Conservation (phyloP, 2,797 vertebrate species). For the Lagodon rhomboides region DNA sequence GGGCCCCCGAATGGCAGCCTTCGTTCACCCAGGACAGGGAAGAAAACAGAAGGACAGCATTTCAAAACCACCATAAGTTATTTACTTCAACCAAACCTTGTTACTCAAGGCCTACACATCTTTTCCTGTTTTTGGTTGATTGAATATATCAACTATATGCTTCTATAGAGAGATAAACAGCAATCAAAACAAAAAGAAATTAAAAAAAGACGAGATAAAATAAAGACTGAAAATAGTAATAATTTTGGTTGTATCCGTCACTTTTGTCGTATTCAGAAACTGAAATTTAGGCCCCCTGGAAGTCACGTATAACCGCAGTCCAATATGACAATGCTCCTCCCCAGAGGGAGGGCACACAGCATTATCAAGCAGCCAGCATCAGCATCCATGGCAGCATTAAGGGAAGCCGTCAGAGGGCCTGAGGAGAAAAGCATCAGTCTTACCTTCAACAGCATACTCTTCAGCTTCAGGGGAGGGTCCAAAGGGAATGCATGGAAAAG, state of each 20-base stretch:
- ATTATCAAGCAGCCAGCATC: constrained; percentile 69
- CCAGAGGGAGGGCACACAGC: constrained; percentile 68
- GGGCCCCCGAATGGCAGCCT: constrained; percentile 39
- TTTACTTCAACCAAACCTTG: constrained; percentile 38
- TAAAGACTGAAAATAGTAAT: constrained; percentile 10
- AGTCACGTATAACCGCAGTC: constrained; percentile 88
- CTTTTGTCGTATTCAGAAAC: constrained; percentile 53
- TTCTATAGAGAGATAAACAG: constrained; percentile 21
- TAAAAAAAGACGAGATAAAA: constrained; percentile 54
- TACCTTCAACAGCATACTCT: constrained; percentile 87
- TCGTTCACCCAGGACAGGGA: constrained; percentile 28
- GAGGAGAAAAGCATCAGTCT: constrained; percentile 72
- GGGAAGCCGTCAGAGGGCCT: constrained; percentile 61
- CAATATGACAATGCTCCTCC: constrained; percentile 86
- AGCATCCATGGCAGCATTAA: constrained; percentile 65
- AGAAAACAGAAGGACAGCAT: constrained; percentile 23
- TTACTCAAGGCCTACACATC: background rate
- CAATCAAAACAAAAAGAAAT: constrained; percentile 53
- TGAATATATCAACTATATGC: constrained; percentile 3
- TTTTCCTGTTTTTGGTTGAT: background rate
- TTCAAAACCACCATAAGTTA: constrained; percentile 38
- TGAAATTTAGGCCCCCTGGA: constrained; percentile 79
- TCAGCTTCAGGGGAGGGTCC: constrained; percentile 73
- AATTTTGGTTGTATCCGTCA: constrained; percentile 35
- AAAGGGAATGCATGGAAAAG: constrained; percentile 26